Evolutionary conservation across 2,888 invertebrate species (phyloP).

Genomic region (Ectemnius continuus): DNA sequence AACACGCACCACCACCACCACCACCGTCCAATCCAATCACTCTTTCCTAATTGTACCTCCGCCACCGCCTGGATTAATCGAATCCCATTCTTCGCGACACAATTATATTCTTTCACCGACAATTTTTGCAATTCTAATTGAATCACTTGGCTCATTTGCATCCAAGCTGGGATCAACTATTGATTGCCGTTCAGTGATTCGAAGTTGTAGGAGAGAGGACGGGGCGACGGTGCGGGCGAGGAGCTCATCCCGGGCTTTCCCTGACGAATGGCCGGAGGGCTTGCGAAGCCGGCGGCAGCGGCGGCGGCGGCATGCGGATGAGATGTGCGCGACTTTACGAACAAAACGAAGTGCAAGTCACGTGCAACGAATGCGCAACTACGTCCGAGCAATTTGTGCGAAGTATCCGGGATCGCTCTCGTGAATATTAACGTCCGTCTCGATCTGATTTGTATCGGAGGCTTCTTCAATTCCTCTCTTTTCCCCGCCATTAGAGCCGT

Average conservation of each 20-base stretch:
- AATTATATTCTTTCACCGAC: no score
- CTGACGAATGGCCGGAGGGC: slow-evolving; percentile 12
- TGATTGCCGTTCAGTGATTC: slow-evolving; percentile 38
- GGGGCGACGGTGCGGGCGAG: not conserved
- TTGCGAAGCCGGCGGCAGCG: not conserved
- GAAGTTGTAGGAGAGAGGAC: slow-evolving; percentile 3
- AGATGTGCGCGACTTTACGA: slow-evolving; percentile 11
- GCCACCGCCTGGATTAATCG: not conserved
- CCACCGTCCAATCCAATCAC: no score
- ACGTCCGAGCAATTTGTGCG: slow-evolving; percentile 29
- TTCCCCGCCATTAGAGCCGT: no score
- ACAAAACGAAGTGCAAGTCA: slow-evolving; percentile 28
- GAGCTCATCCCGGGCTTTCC: slow-evolving; percentile 27
- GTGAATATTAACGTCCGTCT: slow-evolving; percentile 10
- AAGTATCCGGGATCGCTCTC: slow-evolving; percentile 10
- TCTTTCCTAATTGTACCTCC: no score
- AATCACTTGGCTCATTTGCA: no score
- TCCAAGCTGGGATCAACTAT: slow-evolving; percentile 23
- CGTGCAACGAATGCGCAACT: slow-evolving; percentile 25
- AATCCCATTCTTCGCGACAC: no score
- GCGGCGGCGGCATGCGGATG: not conserved
- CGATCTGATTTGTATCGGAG: not conserved
- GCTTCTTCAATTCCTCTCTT: not conserved
- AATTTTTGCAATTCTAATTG: no score
- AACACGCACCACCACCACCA: no score